Percentiles rank a stretch among this genome's conserved stretches.
Evolutionary conservation across 2,797 vertebrate species (phyloP).

Genomic region (Phyllotis vaccarum): DNA sequence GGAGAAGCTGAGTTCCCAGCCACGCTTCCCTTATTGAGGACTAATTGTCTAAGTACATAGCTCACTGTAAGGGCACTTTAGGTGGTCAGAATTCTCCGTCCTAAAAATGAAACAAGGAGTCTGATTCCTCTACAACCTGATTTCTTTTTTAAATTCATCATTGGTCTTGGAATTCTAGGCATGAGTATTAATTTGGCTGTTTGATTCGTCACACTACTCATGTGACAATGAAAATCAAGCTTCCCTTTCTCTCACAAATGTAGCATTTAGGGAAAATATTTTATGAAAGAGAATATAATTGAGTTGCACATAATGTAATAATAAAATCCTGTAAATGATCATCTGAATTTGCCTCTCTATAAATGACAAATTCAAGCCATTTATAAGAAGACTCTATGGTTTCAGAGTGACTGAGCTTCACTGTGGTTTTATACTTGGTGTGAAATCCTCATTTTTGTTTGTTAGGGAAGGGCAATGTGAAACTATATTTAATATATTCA

Average conservation of each 20-base stretch:
- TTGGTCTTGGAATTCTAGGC: neutral
- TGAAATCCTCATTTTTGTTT: neutral
- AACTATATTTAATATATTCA: neutral
- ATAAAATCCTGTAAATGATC: constrained; percentile 64
- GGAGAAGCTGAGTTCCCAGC: neutral
- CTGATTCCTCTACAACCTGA: neutral
- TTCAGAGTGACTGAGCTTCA: neutral
- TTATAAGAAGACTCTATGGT: neutral
- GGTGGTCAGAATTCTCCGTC: neutral
- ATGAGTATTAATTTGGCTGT: neutral
- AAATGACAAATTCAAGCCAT: constrained; percentile 44
- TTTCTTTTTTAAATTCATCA: neutral
- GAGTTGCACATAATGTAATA: constrained; percentile 22
- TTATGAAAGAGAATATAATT: constrained; percentile 28
- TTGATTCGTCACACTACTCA: neutral
- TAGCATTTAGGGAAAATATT: constrained; percentile 12
- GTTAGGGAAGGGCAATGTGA: neutral
- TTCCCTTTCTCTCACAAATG: constrained; percentile 40
- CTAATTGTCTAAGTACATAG: neutral
- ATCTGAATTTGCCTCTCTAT: neutral
- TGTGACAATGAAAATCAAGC: neutral
- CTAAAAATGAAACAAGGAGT: neutral
- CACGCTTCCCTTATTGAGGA: neutral
- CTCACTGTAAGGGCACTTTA: neutral
- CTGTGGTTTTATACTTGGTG: neutral